Base-by-base conservation (phyloP, 2,888 invertebrate species). In the Argyresthia goedartella region DNA sequence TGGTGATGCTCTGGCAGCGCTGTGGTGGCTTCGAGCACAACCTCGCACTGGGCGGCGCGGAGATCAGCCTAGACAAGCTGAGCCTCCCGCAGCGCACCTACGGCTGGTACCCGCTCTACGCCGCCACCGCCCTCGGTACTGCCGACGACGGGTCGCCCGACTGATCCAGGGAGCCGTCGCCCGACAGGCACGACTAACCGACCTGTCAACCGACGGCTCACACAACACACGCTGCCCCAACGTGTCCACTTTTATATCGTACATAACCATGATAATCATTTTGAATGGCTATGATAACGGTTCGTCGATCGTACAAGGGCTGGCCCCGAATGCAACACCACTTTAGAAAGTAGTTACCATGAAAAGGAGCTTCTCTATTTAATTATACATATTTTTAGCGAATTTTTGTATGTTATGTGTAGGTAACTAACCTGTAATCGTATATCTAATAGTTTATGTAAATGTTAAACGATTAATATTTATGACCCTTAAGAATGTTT, bases 1-100 rank as follows among this genome's bases (percentile, higher is more conserved):
- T 96, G 60, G 95, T 96, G 52, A 96, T 96, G 93, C 89, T 97
- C 49, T 97, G 97, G 96, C 95, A 96, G 69, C 91, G 94, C 55
- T 94, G 95, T 71, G 93, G 94, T 55, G 94, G 94, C 3, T 95
- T 95, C 76, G 95, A 95, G 69, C 95, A 95, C 75, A 96, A 96
- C 71, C 72, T 86, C 45, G 87, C 87, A 45, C 84, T 97, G 44
- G 96, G 97, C 10, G 96, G 96, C 47, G 94, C 92, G 0, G 95
- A 96, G 78, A 92, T 97, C 58, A 91, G 93, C 59, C 88, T 97
- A 58, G 95, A 96, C 76, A 91, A 92, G 65, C 86, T 97, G 54
- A 91, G 93, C 48, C 88, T 96, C 57, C 92, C 94, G 34, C 92
- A 93, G 71, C 90, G 94, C 63, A 93, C 94, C 46, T 91, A 92